Base-by-base conservation (phyloP, 2,888 invertebrate genomes). In the Myopa testacea region DNA sequence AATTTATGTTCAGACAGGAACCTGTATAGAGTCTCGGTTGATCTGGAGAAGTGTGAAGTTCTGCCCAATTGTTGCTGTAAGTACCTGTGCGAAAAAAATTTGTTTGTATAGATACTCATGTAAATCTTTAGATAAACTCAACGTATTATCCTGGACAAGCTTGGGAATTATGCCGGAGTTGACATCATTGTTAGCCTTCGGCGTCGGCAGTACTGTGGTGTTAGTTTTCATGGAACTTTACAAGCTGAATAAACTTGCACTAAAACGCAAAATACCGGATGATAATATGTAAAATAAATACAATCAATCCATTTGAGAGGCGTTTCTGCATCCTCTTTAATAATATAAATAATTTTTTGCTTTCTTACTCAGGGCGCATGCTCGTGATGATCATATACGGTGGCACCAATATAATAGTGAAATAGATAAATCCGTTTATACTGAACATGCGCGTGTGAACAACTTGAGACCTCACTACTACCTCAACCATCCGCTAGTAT, bases 1-100 rank as follows among this genome's bases (percentile, higher is more conserved):
- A 38, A 75, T 8, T 52, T 80, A 0, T 85, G 85, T 73, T 3
- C 12, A 6, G 80, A 84, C 19, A 37, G 63, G 37, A n/a, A 52
- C 8, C 12, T n/a, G 7, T 26, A 37, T n/a, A 26, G 7, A 16
- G 37, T 82, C 1, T 84, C 84, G 5, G 34, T 3, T 0, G 6
- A 45, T 58, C 6, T 83, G 16, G 76, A 80, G 5, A 40, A 80
- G 0, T 85, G 85, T 67, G 0, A 72, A 0, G 34, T 14, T 8
- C 4, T 0, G 0, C 85, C 85, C 7, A 77, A 83, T 50, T 85
- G 85, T 77, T 85, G 85, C 82, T 58, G 85, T 85, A 74, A 83
- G 84, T 84, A 50, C 19, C 34, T 19, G 6, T 19, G n/a, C 16
- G 5, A 58, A n/a, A 16, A 1, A 1, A 6, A n/a, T 72, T 34